Evolutionary conservation across 2,888 invertebrate species (phyloP), one percentile per base, ranked within the genome.

Genomic region (Pyrrhosoma nymphula): DNA sequence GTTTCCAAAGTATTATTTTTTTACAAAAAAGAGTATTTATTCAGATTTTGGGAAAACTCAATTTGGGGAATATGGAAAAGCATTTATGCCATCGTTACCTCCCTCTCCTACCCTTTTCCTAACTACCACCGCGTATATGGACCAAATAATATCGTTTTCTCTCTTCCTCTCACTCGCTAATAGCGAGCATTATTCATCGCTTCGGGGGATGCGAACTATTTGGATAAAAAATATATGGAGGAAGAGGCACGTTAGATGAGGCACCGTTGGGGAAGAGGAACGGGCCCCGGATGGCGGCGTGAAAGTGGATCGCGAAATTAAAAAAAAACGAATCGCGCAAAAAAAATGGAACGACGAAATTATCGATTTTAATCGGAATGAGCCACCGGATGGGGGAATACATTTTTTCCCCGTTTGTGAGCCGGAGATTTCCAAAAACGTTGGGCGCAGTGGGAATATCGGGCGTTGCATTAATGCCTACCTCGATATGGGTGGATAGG

Each of bases 331-430:
- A 23, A 35, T 35, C 69, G n/a, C 20, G 20, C 20, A 91, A 91
- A 56, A 30, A 91, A 91, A 63, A 10, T 69, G 16, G 60, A 69
- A 26, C 63, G 60, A 60, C 35, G 39, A 91, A 63, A 91, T 69
- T 93, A 93, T 75, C 93, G 93, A 93, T 93, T 47, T 69, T 69
- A 63, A 47, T 26, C 47, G 69, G 69, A 93, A 93, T 93, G 93
- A 93, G 93, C 93, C 69, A 69, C 69, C 93, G 69, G 39, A n/a
- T 39, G 91, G 63, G 60, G 16, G 63, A 26, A 69, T 91, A 39
- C 69, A 47, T 69, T 75, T 91, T 63, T 47, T 30, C 93, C 10
- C 63, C 35, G 39, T 56, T 63, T 63, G 55, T 23, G n/a, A 39
- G 93, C 26, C 16, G 35, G 93, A 93, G n/a, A 35, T 91, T 93